Conservation (phyloP, 35 echinoderm and acorn worm species). For the Hemicentrotus pulcherrimus region DNA sequence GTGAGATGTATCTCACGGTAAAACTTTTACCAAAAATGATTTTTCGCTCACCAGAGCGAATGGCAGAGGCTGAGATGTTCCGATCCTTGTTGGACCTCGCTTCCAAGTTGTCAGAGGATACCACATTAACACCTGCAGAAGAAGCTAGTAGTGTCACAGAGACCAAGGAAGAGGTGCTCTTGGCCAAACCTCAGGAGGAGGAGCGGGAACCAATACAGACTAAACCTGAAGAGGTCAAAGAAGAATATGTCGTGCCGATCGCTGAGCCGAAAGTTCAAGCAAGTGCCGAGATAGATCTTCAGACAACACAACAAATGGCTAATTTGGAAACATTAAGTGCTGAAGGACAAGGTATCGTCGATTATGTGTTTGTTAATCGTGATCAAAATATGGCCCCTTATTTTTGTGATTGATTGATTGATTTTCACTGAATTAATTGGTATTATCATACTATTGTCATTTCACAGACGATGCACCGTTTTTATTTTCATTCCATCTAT, state of each 20-base stretch:
- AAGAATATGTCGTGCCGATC: not conserved
- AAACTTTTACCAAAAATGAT: constrained; percentile 17
- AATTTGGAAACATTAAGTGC: not conserved
- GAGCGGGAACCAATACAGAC: not conserved
- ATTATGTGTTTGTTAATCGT: not conserved
- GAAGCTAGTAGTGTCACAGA: not conserved
- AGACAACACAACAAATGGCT: not conserved
- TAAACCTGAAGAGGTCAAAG: constrained; percentile 21
- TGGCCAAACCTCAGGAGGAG: not conserved
- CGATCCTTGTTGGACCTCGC: not conserved
- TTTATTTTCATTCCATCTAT: not conserved
- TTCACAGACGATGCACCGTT: not conserved
- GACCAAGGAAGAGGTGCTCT: not conserved
- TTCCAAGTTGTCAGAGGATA: not conserved
- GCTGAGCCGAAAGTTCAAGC: not conserved
- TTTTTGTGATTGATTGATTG: not conserved
- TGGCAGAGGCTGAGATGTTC: constrained; percentile 10
- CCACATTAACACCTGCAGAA: not conserved
- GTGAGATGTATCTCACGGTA: not conserved
- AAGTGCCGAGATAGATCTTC: not conserved
- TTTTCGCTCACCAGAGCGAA: constrained; percentile 40
- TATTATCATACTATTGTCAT: not conserved
- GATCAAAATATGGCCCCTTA: not conserved
- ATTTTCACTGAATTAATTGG: not conserved
- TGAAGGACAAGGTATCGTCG: not conserved